Evolutionary conservation across 2,113 vertebrate genomes (phyloP).

Genomic region (Hucho hucho): DNA sequence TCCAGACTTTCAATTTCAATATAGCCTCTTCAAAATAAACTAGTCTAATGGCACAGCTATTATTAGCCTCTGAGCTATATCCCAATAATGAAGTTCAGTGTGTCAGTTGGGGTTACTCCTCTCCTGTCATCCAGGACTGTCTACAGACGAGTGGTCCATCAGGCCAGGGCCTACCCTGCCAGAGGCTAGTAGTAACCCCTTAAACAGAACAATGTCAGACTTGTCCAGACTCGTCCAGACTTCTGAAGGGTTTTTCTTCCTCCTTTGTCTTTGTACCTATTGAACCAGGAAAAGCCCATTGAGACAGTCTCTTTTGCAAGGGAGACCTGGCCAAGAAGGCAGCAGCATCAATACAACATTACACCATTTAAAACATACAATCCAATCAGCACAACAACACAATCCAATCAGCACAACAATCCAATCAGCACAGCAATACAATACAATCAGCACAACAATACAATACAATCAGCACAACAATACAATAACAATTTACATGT

Average conservation of each 20-base stretch:
- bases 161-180: not conserved
- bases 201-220: not conserved
- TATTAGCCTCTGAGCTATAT: constrained; percentile 14
- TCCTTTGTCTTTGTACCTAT: not conserved
- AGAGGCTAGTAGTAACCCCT: not conserved
- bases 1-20: not conserved
- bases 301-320: too few species aligned
- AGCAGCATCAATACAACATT: too few species aligned
- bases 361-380: too few species aligned
- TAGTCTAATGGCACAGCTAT: not conserved
- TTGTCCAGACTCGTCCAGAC: not conserved
- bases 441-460: too few species aligned
- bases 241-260: not conserved
- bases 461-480: too few species aligned
- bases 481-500: too few species aligned
- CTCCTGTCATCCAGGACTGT: constrained; percentile 27
- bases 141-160: not conserved
- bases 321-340: too few species aligned
- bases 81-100: constrained; percentile 23
- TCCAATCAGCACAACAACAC: too few species aligned
- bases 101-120: constrained; percentile 11
- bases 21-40: too few species aligned
- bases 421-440: too few species aligned
- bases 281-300: too few species aligned
- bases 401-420: too few species aligned